Evolutionary conservation across 2,113 vertebrate genomes (phyloP).

Genomic region (Gopherus flavomarginatus): DNA sequence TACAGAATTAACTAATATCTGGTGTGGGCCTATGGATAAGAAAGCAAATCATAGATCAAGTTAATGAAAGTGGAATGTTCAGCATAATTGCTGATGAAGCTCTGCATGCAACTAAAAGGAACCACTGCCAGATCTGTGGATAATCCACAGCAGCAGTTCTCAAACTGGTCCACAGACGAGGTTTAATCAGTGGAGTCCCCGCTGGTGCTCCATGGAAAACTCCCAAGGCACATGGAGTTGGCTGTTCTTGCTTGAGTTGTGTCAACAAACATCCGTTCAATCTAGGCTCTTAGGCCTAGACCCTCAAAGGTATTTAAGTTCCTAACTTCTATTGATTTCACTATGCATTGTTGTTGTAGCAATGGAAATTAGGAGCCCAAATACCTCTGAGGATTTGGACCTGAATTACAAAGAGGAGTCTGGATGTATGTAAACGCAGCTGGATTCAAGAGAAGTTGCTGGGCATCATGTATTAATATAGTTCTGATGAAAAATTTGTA

Average conservation of each 20-base stretch:
- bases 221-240: background rate
- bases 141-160: background rate
- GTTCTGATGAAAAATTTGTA: background rate
- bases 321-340: background rate
- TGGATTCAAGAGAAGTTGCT: background rate
- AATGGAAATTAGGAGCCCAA: background rate
- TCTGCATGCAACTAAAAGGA: background rate
- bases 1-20: slow-evolving; percentile 8
- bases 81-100: slow-evolving; percentile 16
- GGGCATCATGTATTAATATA: fast-evolving
- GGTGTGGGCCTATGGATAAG: background rate
- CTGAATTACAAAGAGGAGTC: background rate
- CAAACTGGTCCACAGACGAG: background rate
- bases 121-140: background rate
- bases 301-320: background rate
- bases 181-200: background rate
- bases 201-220: background rate
- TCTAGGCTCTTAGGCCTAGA: background rate
- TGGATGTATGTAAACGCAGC: background rate
- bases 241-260: background rate
- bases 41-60: background rate
- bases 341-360: background rate
- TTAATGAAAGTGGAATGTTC: background rate
- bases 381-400: background rate
- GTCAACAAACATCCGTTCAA: background rate